A percentile compares a stretch with the other conserved stretches of the same genome.
phyloP scores from a whole-genome alignment of 1,140 invertebrate genomes.

The Steinernema feltiae region DNA sequence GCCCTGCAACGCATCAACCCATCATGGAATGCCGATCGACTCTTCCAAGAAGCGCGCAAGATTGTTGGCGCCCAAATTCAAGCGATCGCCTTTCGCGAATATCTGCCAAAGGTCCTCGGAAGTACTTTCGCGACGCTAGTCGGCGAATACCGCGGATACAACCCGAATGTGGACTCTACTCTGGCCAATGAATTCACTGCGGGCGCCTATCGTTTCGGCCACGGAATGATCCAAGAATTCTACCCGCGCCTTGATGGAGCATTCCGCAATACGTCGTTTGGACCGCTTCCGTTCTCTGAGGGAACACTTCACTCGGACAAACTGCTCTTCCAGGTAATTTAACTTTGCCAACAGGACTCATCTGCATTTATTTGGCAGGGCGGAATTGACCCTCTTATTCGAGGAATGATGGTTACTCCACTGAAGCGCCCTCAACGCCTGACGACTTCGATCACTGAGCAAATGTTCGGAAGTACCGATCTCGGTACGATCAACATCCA shows the following conservation, averaged over 20 bases:
- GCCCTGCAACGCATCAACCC: slow-evolving; percentile 50
- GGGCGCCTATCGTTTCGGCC: slow-evolving; percentile 67
- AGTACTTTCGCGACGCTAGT: slow-evolving; percentile 52
- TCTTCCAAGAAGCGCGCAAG: slow-evolving; percentile 61
- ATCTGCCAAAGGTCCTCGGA: slow-evolving; percentile 54
- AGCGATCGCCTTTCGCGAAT: slow-evolving; percentile 52
- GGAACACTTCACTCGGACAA: slow-evolving; percentile 54
- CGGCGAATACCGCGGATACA: slow-evolving; percentile 64
- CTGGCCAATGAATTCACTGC: slow-evolving; percentile 67
- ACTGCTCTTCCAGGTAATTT: slow-evolving; percentile 49
- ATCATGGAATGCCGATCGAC: slow-evolving; percentile 50
- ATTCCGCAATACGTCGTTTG: slow-evolving; percentile 49
- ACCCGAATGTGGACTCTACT: slow-evolving; percentile 63
- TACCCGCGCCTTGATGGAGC: slow-evolving; percentile 50
- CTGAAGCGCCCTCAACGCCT: slow-evolving; percentile 53
- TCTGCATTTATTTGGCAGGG: slow-evolving; percentile 33
- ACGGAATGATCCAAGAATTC: slow-evolving; percentile 62
- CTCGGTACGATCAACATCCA: slow-evolving; percentile 60
- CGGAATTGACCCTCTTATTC: slow-evolving; percentile 51
- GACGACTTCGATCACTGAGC: slow-evolving; percentile 52
- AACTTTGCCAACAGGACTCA: slow-evolving; percentile 16
- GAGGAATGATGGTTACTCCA: slow-evolving; percentile 51
- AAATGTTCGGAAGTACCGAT: slow-evolving; percentile 59
- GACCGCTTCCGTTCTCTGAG: slow-evolving; percentile 47
- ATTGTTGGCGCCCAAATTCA: slow-evolving; percentile 61